Evolutionary conservation across 2,113 vertebrate species (phyloP), one percentile per base, ranked within the genome.

Genomic region (Upupa epops): DNA sequence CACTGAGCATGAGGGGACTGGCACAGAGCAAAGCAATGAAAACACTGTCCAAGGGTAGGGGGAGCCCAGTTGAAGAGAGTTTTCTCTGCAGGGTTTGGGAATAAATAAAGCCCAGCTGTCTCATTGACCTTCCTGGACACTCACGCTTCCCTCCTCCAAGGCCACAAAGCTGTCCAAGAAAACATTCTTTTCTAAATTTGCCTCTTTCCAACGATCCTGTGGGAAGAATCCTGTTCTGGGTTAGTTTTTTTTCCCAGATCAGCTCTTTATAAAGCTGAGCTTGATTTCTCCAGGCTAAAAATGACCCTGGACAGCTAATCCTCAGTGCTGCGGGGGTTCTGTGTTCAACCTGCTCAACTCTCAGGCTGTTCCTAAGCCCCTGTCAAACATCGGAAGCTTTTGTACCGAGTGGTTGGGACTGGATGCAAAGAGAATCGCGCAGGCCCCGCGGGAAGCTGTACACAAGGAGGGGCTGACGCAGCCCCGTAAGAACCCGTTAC

Each of bases 91-190:
- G 68, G 76, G 36, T 86, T 83, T 94, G 88, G 71, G 91, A 91
- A 96, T 94, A 96, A 91, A 94, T 63, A 94, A 93, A 91, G 60
- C 70, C 93, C 93, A 96, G 95, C 93, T 95, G 95, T 96, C 91
- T 96, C 92, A 98, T 98, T 98, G 97, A 98, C 98, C 98, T 98
- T 97, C 98, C 98, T 92, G 98, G 98, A 96, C 98, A 98, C 88
- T 98, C 98, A 96, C 97, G 98, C 95, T 97, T 98, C 86, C 98
- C 98, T 70, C 97, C 97, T 97, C 98, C 98, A 31, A 98, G 98
- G 98, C 98, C 97, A 98, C 88, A 89, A 98, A 98, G 87, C 96
- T 91, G 92, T 98, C 98, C 98, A 98, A 98, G 97, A 98, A 98
- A 96, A 95, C 95, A 96, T 98, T 97, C 97, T 98, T 98, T 97